phyloP scores from a whole-genome alignment of 2,888 invertebrate species.

The Portevinia maculata region DNA sequence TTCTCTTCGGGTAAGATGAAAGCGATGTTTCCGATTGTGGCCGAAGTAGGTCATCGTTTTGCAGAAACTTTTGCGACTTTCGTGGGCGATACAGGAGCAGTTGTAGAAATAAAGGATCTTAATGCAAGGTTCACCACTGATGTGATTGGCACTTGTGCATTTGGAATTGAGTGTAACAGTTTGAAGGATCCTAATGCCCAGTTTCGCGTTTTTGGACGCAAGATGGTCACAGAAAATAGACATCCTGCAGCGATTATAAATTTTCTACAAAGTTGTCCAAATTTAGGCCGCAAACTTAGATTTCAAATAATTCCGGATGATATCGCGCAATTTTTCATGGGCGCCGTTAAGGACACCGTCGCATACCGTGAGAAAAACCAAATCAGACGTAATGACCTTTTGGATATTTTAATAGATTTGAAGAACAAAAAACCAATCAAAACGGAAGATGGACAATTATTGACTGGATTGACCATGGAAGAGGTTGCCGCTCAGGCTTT shows the following conservation, averaged over 20 bases:
- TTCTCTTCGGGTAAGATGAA: constrained; percentile 78
- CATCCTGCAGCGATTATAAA: constrained; percentile 66
- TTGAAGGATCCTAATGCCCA: constrained; percentile 81
- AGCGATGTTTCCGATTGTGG: constrained; percentile 77
- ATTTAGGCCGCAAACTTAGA: constrained; percentile 75
- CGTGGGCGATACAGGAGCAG: constrained; percentile 46
- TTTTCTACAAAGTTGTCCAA: constrained; percentile 76
- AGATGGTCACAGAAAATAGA: constrained; percentile 73
- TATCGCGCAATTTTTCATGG: constrained; percentile 78
- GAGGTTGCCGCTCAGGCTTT: constrained; percentile 84
- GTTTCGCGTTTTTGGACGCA: constrained; percentile 77
- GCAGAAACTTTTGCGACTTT: background rate
- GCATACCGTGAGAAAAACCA: constrained; percentile 79
- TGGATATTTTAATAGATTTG: constrained; percentile 83
- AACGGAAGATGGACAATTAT: constrained; percentile 27
- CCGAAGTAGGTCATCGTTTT: constrained; percentile 77
- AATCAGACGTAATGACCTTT: constrained; percentile 83
- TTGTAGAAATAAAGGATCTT: constrained; percentile 82
- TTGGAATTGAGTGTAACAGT: constrained; percentile 83
- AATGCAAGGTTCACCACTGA: constrained; percentile 83
- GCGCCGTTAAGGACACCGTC: constrained; percentile 82
- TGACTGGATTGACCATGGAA: constrained; percentile 78
- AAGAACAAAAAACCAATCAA: constrained; percentile 77
- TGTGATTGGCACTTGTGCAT: constrained; percentile 83
- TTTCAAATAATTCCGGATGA: constrained; percentile 75